A percentile compares a stretch with the other conserved stretches of the same genome.
Evolutionary conservation across 2,113 vertebrate species (phyloP).

Genomic region (Pionites leucogaster): DNA sequence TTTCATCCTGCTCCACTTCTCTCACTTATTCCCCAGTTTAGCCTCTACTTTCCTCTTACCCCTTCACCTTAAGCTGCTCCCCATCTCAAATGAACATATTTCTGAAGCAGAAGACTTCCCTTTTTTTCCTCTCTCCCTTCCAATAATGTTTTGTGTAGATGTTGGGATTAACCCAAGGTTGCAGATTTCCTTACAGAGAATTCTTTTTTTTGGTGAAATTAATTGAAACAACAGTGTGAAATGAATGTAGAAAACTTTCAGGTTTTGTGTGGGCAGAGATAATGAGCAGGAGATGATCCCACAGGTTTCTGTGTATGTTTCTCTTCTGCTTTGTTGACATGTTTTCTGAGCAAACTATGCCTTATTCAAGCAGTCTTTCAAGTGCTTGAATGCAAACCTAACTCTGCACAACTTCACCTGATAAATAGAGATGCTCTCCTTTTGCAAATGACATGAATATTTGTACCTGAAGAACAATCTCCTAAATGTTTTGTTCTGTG

Average conservation of each 20-base stretch:
- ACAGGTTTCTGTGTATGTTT: not conserved
- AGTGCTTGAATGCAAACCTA: not conserved
- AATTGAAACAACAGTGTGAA: not conserved
- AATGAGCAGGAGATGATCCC: constrained; percentile 24
- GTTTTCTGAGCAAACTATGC: not conserved
- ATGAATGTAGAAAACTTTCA: not conserved
- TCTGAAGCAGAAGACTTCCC: not conserved
- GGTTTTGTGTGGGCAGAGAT: not conserved
- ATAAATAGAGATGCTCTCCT: not conserved
- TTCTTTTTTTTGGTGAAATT: not conserved
- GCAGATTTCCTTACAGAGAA: not conserved
- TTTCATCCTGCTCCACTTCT: not conserved
- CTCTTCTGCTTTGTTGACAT: not conserved
- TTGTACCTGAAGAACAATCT: not conserved
- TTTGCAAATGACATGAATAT: not conserved
- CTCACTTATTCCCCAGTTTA: not conserved
- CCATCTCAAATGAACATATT: not conserved
- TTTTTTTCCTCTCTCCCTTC: not conserved
- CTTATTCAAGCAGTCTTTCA: not conserved
- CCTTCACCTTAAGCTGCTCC: not conserved
- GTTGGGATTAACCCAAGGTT: not conserved
- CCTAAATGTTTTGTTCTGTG: not conserved
- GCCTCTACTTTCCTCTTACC: not conserved
- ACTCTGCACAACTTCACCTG: not conserved
- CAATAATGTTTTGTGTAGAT: not conserved